Evolutionary conservation across 1,140 invertebrate genomes (phyloP).

Genomic region (Lineus longissimus): DNA sequence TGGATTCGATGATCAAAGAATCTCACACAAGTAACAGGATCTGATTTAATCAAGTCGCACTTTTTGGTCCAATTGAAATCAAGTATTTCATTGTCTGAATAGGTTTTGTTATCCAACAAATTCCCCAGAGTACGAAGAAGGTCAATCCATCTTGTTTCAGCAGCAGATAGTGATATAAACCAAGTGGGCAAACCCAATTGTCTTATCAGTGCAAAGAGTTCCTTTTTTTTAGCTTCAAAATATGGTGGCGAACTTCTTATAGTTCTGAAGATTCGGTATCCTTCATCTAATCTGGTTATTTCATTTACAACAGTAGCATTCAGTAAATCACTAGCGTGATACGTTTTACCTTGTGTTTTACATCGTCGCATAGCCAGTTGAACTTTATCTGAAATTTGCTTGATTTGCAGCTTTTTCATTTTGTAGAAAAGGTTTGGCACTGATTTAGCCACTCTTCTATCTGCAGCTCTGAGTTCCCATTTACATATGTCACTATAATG

Average conservation of each 20-base stretch:
- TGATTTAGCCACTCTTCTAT: slow-evolving; percentile 19
- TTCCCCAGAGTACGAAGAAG: no score
- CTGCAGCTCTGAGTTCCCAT: slow-evolving; percentile 22
- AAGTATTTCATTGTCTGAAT: no score
- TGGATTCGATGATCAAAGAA: no score
- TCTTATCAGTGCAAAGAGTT: neutral
- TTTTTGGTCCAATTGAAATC: no score
- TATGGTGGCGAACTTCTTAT: neutral
- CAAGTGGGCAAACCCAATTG: slow-evolving; percentile 5
- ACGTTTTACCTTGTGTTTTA: neutral
- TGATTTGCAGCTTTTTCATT: slow-evolving; percentile 1
- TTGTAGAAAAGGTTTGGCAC: slow-evolving; percentile 6
- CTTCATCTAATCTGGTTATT: neutral
- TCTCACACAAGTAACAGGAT: no score
- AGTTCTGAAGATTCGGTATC: neutral
- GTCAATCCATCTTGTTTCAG: no score
- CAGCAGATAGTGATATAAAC: no score
- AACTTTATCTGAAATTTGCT: slow-evolving; percentile 2
- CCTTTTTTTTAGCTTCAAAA: slow-evolving; percentile 1
- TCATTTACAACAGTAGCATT: neutral
- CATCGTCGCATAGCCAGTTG: neutral
- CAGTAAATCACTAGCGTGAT: neutral
- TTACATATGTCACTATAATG: slow-evolving; percentile 21
- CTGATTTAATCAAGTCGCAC: no score
- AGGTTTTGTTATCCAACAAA: no score